These are phyloP conservation scores for Eurytoma californica DNA, from an alignment of 2,888 invertebrate genomes.

Conservation along the genomic window DNA sequence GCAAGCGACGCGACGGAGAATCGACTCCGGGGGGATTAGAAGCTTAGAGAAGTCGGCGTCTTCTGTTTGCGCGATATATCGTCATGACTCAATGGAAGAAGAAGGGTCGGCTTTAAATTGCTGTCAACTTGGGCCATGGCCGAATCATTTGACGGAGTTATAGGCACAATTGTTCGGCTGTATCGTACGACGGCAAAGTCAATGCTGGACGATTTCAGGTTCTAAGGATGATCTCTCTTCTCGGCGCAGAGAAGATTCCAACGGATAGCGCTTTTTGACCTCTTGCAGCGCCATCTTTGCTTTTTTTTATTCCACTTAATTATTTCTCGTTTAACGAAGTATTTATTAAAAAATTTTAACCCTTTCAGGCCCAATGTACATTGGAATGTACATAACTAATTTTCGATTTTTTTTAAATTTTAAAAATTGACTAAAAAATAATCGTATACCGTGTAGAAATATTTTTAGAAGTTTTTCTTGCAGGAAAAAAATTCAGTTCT, in stretches of 20 bases:
- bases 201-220: conserved; percentile 41
- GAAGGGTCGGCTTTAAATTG: conserved; percentile 67
- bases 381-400: too few relatives aligned
- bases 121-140: conserved; percentile 73
- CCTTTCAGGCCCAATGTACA: too few relatives aligned
- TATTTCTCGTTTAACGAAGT: too few relatives aligned
- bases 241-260: conserved; percentile 29
- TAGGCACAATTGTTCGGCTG: conserved; percentile 64
- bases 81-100: conserved; percentile 41
- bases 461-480: too few relatives aligned
- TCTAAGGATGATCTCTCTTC: conserved; percentile 4
- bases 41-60: conserved; percentile 34
- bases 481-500: too few relatives aligned
- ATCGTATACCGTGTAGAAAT: too few relatives aligned
- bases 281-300: too few relatives aligned
- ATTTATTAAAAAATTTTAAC: too few relatives aligned
- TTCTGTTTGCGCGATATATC: conserved; percentile 35
- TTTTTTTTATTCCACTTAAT: background rate
- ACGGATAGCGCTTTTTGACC: background rate
- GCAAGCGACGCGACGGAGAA: too few relatives aligned
- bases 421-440: too few relatives aligned
- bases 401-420: too few relatives aligned
- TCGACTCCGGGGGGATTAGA: background rate
- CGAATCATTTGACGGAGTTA: conserved; percentile 72
- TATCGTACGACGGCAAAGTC: conserved; percentile 37